A percentile compares a stretch with the other conserved stretches of the same genome.
Conservation (phyloP, 2,113 vertebrate genomes). For the Lampris incognitus region DNA sequence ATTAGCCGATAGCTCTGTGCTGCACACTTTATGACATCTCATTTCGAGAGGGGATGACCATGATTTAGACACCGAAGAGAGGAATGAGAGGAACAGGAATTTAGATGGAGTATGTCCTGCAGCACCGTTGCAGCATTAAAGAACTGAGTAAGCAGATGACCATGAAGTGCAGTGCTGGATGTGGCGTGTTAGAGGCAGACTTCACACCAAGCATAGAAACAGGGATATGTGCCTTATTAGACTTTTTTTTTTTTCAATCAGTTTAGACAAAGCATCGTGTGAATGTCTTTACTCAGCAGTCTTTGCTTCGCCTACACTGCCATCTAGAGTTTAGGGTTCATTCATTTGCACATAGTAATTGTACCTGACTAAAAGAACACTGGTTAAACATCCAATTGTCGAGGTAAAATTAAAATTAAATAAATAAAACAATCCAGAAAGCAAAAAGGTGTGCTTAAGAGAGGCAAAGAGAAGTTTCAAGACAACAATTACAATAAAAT, state of each 20-base stretch:
- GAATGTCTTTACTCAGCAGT: slow-evolving; percentile 1
- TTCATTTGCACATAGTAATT: slow-evolving; percentile 39
- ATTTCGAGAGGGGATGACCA: too few species aligned
- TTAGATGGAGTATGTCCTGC: too few species aligned
- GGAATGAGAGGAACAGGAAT: too few species aligned
- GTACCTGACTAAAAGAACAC: slow-evolving; percentile 11
- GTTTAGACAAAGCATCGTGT: not conserved
- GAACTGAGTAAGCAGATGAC: too few species aligned
- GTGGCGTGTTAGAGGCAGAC: too few species aligned
- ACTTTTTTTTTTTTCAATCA: not conserved
- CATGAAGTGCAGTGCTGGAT: not conserved
- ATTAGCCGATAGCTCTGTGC: too few species aligned
- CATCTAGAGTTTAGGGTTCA: slow-evolving; percentile 43
- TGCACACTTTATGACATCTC: too few species aligned
- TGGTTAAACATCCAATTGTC: slow-evolving; percentile 25
- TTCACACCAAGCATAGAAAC: not conserved
- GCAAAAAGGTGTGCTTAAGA: too few species aligned
- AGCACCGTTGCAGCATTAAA: too few species aligned
- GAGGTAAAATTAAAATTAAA: slow-evolving; percentile 21
- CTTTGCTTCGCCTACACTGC: slow-evolving; percentile 27
- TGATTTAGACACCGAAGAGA: too few species aligned
- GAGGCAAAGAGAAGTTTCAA: too few species aligned
- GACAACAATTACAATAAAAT: too few species aligned
- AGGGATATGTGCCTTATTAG: not conserved
- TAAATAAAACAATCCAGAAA: not conserved